Base-by-base conservation (phyloP, 2,888 invertebrate genomes). In the Macrophya annulata region DNA sequence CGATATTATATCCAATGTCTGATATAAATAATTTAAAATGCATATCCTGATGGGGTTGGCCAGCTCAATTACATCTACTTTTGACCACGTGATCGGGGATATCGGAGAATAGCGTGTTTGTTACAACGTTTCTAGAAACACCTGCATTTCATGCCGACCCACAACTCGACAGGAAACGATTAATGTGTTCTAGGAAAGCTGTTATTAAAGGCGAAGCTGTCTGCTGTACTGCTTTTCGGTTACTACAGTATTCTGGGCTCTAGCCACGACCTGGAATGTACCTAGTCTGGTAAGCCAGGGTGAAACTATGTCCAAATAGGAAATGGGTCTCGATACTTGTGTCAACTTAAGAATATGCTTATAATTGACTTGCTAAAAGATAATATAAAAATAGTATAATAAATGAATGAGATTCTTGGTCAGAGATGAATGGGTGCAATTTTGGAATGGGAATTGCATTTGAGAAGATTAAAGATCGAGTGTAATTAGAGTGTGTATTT, bases 131-230 rank as follows among this genome's bases (percentile, higher is more conserved):
- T 77, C 48, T 55, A 17, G 77, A 55, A 77, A 77, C 51, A 51
- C 74, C n/a, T 77, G 77, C 48, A 77, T 77, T 74, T 74, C 74
- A 48, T 45, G 74, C 74, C 74, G 43, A 25, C 45, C 74, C 21
- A 25, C 43, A 74, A 37, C 51, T 77, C 51, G 77, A 77, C 77
- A 51, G 77, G 48, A 77, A 77, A 77, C 51, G 77, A 77, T 77
- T 77, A 55, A 77, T 77, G 77, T 77, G 48, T 77, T 77, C 51
- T 77, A 51, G 31, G 77, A 77, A 77, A 77, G 51, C 74, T 51
- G 51, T 77, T 77, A 77, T 77, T 77, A 48, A 77, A 77, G 77
- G 51, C 77, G 37, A 51, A 51, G 17, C 51, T 77, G 77, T 55
- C 77, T 55, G 77, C 55, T 77, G 48, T 55, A 31, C 31, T 77